Evolutionary conservation across 2,113 vertebrate species (phyloP), one percentile per base, ranked within the genome.

Genomic region (Elephas maximus): DNA sequence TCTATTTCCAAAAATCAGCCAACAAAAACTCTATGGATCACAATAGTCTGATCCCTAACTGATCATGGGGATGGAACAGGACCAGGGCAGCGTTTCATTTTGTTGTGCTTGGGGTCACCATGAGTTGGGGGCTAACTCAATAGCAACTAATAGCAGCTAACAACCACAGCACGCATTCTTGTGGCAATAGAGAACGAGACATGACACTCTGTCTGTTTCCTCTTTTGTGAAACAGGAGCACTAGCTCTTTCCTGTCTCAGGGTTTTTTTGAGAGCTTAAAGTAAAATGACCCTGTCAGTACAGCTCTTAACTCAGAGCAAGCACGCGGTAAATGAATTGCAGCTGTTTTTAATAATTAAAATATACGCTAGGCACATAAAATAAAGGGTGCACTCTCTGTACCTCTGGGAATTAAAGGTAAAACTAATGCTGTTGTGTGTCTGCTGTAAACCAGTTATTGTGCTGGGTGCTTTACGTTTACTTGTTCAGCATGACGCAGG

Each of bases 331-430:
- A 80, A 65, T 45, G 73, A 67, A 14, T 76, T 51, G 20, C 7
- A 14, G 24, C 67, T 77, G 8, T 62, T 86, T 94, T 95, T 81
- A 92, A 51, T 80, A 79, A 92, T 85, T 86, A 90, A 76, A 76
- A 44, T 53, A 63, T 81, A 74, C 8, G 44, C 10, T 30, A 28
- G 28, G 12, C 15, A 76, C 3, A 8, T 48, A 33, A 57, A 90
- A 8, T 48, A 33, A 57, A 90, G 85, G 57, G 37, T 23, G 62
- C 5, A 30, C 6, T 45, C 76, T 63, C 10, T 82, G 65, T 12
- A 15, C 10, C 33, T 69, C 21, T 30, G 8, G 23, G 37, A 79
- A 65, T 88, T 78, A 41, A 44, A 78, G 24, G 33, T 62, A 24
- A 57, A 95, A 82, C 28, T 87, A 11, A 53, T 5, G 4, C 8